These are phyloP conservation scores for Sinonovacula constricta DNA, from an alignment of 1,140 invertebrate species.

Conservation along the genomic window DNA sequence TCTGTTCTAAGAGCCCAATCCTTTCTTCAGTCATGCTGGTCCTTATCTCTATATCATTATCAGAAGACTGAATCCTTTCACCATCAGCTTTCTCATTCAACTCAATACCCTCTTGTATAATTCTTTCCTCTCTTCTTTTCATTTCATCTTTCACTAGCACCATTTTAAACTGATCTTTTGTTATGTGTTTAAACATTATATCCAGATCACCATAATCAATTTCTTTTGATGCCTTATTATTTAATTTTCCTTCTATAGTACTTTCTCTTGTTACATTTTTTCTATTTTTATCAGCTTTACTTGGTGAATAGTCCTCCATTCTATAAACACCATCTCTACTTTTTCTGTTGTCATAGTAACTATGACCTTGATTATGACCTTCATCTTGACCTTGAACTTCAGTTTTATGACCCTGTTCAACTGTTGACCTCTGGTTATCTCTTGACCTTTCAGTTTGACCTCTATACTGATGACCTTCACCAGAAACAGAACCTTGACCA, in stretches of 20 bases:
- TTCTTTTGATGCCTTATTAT: conserved; percentile 3
- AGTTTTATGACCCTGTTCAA: too few relatives aligned
- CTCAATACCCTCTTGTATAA: background rate
- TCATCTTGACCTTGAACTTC: too few relatives aligned
- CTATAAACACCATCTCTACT: too few relatives aligned
- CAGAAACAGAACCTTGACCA: too few relatives aligned
- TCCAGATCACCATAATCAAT: conserved; percentile 49
- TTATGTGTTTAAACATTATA: conserved; percentile 59
- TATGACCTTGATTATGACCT: too few relatives aligned
- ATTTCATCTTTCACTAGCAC: conserved; percentile 55
- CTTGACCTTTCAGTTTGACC: too few relatives aligned
- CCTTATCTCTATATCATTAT: background rate
- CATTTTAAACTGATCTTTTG: conserved; percentile 60
- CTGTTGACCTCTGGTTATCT: too few relatives aligned
- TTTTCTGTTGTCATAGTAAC: too few relatives aligned
- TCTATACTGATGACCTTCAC: too few relatives aligned
- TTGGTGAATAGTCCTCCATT: too few relatives aligned
- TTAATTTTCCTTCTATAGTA: background rate
- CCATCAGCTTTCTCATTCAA: background rate
- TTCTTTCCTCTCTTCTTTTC: conserved; percentile 6
- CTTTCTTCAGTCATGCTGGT: conserved; percentile 8
- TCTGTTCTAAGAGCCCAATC: conserved; percentile 23
- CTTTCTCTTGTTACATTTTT: background rate
- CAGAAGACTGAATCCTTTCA: background rate
- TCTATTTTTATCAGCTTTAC: too few relatives aligned